Conservation (phyloP, 2,797 vertebrate genomes). For the Danio albolineatus region DNA sequence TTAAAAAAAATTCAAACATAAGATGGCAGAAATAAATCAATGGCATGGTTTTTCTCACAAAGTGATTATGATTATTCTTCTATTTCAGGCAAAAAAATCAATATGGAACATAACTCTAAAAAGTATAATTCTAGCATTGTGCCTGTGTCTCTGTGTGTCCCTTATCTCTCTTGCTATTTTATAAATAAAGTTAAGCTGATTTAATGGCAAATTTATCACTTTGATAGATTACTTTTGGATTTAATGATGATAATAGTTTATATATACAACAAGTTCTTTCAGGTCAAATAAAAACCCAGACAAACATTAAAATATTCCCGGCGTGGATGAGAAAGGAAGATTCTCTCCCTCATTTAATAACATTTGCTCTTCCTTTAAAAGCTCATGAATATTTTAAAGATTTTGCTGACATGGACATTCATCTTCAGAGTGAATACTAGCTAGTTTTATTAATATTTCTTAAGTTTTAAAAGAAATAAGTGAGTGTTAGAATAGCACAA, state of each 20-base stretch:
- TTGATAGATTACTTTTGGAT: background rate
- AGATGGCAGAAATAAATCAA: no score
- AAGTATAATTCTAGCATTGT: background rate
- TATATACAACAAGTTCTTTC: background rate
- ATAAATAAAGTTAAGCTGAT: background rate
- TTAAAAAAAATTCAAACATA: no score
- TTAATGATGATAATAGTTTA: background rate
- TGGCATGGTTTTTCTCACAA: no score
- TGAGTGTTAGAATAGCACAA: background rate
- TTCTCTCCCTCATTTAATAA: background rate
- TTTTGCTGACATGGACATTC: conserved; percentile 14
- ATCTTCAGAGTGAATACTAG: background rate
- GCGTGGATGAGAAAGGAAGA: background rate
- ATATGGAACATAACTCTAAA: background rate
- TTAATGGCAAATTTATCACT: background rate
- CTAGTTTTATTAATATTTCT: background rate
- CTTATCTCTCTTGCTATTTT: no score
- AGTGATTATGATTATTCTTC: no score
- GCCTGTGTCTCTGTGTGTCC: background rate
- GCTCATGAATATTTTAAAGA: conserved; percentile 44
- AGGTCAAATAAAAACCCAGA: background rate
- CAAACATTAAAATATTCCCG: background rate
- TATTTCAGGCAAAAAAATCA: conserved; percentile 5
- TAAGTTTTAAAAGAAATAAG: background rate
- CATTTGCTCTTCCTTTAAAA: conserved; percentile 13